phyloP scores from a whole-genome alignment of 2,113 vertebrate species.

The Colaptes auratus region DNA sequence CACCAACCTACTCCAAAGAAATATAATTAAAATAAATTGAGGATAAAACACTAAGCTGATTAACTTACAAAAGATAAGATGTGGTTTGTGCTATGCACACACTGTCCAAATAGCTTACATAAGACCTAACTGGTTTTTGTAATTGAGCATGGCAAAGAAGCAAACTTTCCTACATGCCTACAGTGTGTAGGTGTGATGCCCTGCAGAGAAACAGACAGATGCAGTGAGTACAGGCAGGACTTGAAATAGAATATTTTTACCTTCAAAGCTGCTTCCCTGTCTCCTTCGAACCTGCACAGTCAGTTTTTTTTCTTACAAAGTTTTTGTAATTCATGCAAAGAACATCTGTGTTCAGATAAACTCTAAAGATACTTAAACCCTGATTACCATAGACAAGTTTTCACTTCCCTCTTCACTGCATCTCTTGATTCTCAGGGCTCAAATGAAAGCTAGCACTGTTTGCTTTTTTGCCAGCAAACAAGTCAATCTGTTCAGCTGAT shows the following conservation, averaged over 20 bases:
- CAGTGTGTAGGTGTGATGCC: constrained; percentile 25
- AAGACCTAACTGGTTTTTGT: neutral
- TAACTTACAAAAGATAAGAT: neutral
- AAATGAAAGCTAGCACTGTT: neutral
- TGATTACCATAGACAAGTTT: neutral
- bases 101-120: neutral
- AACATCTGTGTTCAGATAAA: neutral
- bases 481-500: neutral
- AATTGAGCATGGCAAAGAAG: neutral
- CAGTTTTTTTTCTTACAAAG: neutral
- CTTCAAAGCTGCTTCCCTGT: constrained; percentile 37
- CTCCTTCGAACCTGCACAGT: neutral
- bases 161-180: neutral
- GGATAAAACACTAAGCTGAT: neutral
- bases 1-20: neutral
- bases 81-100: neutral
- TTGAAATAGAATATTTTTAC: constrained; percentile 38
- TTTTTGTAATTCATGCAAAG: neutral
- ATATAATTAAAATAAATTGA: neutral
- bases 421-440: neutral
- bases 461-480: neutral
- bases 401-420: neutral
- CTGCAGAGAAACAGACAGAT: constrained; percentile 31
- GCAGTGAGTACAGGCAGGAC: neutral
- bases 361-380: neutral